Evolutionary conservation across 1,140 invertebrate species (phyloP).

Genomic region (Notospermus geniculatus): DNA sequence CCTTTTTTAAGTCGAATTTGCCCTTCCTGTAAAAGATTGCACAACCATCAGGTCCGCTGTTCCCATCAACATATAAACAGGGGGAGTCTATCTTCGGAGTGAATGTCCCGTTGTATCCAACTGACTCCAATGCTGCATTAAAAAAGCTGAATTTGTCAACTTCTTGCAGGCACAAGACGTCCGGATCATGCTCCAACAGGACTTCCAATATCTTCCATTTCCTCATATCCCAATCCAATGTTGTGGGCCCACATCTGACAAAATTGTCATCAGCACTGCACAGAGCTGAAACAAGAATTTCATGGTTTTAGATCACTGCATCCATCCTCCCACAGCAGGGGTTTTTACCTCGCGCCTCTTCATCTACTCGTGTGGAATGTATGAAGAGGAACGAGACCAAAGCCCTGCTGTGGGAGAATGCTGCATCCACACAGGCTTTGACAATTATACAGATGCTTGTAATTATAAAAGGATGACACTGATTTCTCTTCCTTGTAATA

Average conservation of each 20-base stretch:
- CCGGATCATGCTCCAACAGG: slow-evolving; percentile 67
- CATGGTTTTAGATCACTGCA: not conserved
- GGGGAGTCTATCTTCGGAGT: slow-evolving; percentile 78
- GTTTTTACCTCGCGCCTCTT: too few species aligned
- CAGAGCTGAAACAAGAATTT: slow-evolving; percentile 62
- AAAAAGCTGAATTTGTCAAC: slow-evolving; percentile 76
- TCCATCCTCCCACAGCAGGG: not conserved
- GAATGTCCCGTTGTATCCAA: slow-evolving; percentile 72
- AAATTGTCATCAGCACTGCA: slow-evolving; percentile 73
- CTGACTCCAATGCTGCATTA: slow-evolving; percentile 61
- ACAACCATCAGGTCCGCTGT: slow-evolving; percentile 78
- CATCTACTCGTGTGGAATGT: too few species aligned
- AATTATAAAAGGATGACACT: not conserved
- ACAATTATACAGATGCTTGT: not conserved
- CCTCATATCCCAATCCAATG: slow-evolving; percentile 68
- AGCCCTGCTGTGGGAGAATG: too few species aligned
- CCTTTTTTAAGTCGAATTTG: slow-evolving; percentile 64
- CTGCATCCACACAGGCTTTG: too few species aligned
- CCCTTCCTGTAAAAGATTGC: slow-evolving; percentile 70
- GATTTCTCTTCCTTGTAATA: not conserved
- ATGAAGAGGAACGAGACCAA: too few species aligned
- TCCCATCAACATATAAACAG: slow-evolving; percentile 70
- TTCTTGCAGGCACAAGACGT: slow-evolving; percentile 76
- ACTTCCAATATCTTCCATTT: slow-evolving; percentile 72
- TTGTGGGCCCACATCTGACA: slow-evolving; percentile 68